Evolutionary conservation across 2,888 invertebrate genomes (phyloP).

Genomic region (Dinocampus coccinellae): DNA sequence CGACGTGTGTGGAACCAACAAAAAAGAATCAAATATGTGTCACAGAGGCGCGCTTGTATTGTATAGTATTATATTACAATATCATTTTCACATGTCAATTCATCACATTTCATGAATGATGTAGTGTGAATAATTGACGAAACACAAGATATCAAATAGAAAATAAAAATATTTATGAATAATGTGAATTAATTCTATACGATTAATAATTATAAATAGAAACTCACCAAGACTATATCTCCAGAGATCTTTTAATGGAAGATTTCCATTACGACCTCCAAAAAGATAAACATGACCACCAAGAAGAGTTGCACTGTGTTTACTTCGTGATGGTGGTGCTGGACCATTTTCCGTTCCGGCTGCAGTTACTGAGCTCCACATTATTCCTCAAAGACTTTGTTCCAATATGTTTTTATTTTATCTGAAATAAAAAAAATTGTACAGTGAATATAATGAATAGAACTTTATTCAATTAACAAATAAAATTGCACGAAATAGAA

Average conservation of each 20-base stretch:
- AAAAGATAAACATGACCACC: conserved; percentile 84
- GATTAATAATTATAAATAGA: not conserved
- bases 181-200: too few species aligned
- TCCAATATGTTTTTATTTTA: not conserved
- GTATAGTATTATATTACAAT: too few species aligned
- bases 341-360: conserved; percentile 69
- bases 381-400: conserved; percentile 48
- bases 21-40: conserved; percentile 2
- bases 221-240: conserved; percentile 80
- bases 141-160: too few species aligned
- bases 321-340: conserved; percentile 80
- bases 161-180: too few species aligned
- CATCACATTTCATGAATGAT: too few species aligned
- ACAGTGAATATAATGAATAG: not conserved
- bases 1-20: not conserved
- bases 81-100: too few species aligned
- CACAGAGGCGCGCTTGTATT: too few species aligned
- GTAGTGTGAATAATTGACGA: too few species aligned
- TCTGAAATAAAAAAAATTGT: conserved; percentile 7
- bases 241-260: conserved; percentile 90
- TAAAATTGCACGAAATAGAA: too few species aligned
- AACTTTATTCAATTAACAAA: not conserved
- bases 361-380: conserved; percentile 76
- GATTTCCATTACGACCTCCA: conserved; percentile 86
- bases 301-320: conserved; percentile 85